Percentiles rank a stretch among this genome's conserved stretches.
Conservation (phyloP, 2,888 invertebrate species). For the Matsumyia berberina region DNA sequence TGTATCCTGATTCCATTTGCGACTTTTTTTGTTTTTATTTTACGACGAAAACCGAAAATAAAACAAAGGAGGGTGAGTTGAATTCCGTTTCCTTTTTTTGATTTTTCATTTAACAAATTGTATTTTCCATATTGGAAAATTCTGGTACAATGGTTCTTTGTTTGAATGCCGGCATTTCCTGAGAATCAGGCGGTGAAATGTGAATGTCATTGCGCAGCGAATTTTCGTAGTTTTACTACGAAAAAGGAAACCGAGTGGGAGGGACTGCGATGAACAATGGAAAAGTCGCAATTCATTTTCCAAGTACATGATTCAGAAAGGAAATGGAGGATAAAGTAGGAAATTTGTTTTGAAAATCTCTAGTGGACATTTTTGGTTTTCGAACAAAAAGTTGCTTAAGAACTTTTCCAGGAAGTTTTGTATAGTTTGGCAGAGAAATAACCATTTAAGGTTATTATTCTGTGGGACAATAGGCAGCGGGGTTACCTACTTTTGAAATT, state of each 20-base stretch:
- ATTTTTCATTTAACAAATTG: background rate
- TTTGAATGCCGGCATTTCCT: background rate
- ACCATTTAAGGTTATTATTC: conserved; percentile 16
- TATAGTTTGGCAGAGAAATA: conserved; percentile 15
- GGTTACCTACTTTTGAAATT: background rate
- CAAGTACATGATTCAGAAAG: conserved; percentile 20
- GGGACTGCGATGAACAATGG: conserved; percentile 8
- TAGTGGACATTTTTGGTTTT: background rate
- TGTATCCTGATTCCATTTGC: conserved; percentile 44
- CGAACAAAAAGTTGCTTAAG: conserved; percentile 6
- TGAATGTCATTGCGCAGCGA: conserved; percentile 55
- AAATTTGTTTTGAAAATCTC: conserved; percentile 31
- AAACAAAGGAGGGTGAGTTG: conserved; percentile 66
- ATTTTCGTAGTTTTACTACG: background rate
- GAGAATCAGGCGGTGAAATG: conserved; percentile 35
- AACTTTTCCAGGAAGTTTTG: background rate
- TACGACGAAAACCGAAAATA: conserved; percentile 10
- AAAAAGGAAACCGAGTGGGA: no score
- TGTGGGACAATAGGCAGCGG: background rate
- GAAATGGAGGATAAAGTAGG: conserved; percentile 7
- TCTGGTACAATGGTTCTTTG: conserved; percentile 49
- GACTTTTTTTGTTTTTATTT: conserved; percentile 25
- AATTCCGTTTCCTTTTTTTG: conserved; percentile 1
- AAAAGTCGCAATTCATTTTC: conserved; percentile 23
- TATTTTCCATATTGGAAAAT: conserved; percentile 1